Base-by-base conservation (phyloP, 2,888 invertebrate species). In the Melikaiella ostensackeni region DNA sequence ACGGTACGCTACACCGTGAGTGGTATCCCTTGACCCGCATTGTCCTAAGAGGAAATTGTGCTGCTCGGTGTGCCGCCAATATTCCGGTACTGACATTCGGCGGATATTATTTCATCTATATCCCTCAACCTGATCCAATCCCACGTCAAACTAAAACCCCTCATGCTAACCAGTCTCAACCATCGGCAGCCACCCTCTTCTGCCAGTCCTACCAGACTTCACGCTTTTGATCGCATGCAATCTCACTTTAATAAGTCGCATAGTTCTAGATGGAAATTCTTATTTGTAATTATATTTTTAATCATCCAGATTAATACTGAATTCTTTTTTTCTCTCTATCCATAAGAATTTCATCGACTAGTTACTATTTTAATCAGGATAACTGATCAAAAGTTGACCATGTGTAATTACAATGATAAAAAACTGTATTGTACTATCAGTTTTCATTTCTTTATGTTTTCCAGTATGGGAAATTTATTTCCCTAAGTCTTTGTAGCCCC, bases 31-130 rank as follows among this genome's bases (percentile, higher is more conserved):
- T 84, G 82, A 83, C 82, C 81, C 76, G 83, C 81, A 86, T 86
- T 86, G 86, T 86, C 78, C 85, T 83, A 79, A 70, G 83, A 86
- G 87, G 87, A 87, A 88, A 88, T 88, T 86, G 85, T 84, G 82
- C 84, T 83, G 80, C 82, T 81, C 79, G 81, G 83, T 80, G 82
- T 81, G 82, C 81, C 84, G 83, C 83, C 87, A 86, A 87, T 86
- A 87, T 88, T 86, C 86, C 87, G 84, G 83, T 79, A 81, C 83
- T 85, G 84, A 81, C 84, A 84, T 85, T 86, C 80, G 83, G 81
- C 87, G 86, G 87, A 88, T 86, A 88, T 88, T 85, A 87, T 84
- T 85, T 83, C 82, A 83, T 86, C 84, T 83, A 81, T 82, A 83
- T 80, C 83, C 82, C 75, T 64, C 74, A 79, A 81, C 76, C 79